These are phyloP conservation scores for Homarus americanus DNA, from an alignment of 1,140 invertebrate genomes.

Conservation along the genomic window DNA sequence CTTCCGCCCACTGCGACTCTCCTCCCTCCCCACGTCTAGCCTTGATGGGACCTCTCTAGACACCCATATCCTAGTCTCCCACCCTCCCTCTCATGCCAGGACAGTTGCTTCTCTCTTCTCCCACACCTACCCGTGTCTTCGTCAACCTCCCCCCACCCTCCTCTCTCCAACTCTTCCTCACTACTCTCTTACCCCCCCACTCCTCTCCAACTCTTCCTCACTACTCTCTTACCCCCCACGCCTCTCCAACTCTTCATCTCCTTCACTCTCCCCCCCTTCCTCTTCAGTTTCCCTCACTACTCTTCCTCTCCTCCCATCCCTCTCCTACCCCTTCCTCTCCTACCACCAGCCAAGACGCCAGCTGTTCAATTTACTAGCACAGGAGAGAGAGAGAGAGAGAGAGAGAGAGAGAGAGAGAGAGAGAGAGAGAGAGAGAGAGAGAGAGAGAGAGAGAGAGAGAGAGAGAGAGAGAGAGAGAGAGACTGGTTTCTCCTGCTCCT, in stretches of 20 bases:
- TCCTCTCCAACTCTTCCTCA: background rate
- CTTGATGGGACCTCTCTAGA: too few relatives aligned
- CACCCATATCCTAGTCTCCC: too few relatives aligned
- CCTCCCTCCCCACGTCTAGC: too few relatives aligned
- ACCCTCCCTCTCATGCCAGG: too few relatives aligned
- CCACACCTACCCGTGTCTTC: background rate
- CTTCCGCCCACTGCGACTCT: too few relatives aligned
- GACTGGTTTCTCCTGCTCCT: background rate
- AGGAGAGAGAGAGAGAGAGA: background rate
- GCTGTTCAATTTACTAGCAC: background rate
- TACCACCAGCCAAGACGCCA: background rate
- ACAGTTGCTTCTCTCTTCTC: background rate
- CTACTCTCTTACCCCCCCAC: background rate
- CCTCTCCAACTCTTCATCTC: background rate
- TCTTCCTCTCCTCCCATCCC: background rate
- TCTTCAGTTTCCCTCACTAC: background rate
- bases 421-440: slow-evolving; percentile 43
- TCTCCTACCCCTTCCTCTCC: slow-evolving; percentile 27
- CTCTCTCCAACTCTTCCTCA: background rate
- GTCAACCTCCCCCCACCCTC: background rate
- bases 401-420: slow-evolving; percentile 30
- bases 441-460: slow-evolving; percentile 43
- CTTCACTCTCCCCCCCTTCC: background rate
- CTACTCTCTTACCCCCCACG: too few relatives aligned
- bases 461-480: slow-evolving; percentile 8